Conservation (phyloP, 2,113 vertebrate species). For the Vulpes lagopus region DNA sequence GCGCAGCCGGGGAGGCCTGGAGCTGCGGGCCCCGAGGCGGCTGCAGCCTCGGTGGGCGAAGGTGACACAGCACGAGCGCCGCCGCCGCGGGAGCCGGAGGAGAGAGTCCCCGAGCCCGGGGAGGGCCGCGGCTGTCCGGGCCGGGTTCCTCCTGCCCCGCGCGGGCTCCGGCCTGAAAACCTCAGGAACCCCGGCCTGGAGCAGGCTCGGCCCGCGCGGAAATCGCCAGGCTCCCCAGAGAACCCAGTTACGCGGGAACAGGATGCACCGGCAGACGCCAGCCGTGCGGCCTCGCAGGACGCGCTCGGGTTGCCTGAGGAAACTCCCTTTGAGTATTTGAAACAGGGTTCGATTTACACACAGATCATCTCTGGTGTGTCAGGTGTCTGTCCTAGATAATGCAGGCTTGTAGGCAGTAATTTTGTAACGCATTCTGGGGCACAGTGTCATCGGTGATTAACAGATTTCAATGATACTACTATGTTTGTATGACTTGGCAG, state of each 20-base stretch:
- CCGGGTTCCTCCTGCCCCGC: neutral
- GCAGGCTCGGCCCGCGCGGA: neutral
- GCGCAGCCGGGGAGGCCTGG: neutral
- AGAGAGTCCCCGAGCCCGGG: neutral
- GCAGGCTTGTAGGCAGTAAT: neutral
- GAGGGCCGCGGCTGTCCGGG: neutral
- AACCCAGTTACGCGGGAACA: neutral
- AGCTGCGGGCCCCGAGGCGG: neutral
- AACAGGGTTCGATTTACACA: conserved; percentile 1
- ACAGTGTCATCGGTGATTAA: neutral
- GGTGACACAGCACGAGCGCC: conserved; percentile 68
- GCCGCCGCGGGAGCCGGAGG: neutral
- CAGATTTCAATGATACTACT: conserved; percentile 40
- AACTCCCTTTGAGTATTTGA: conserved; percentile 42
- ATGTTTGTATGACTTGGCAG: conserved; percentile 4
- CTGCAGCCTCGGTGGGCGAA: conserved; percentile 16
- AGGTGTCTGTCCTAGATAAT: neutral
- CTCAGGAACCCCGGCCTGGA: conserved; percentile 16
- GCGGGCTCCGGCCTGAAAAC: neutral
- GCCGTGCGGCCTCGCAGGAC: neutral
- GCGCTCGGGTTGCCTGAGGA: neutral
- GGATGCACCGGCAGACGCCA: neutral
- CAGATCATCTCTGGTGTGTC: conserved; percentile 20
- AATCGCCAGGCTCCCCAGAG: conserved; percentile 29
- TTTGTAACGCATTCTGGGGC: neutral